These are phyloP conservation scores for Malacosoma neustria DNA, from an alignment of 2,888 invertebrate genomes.

Conservation along the genomic window DNA sequence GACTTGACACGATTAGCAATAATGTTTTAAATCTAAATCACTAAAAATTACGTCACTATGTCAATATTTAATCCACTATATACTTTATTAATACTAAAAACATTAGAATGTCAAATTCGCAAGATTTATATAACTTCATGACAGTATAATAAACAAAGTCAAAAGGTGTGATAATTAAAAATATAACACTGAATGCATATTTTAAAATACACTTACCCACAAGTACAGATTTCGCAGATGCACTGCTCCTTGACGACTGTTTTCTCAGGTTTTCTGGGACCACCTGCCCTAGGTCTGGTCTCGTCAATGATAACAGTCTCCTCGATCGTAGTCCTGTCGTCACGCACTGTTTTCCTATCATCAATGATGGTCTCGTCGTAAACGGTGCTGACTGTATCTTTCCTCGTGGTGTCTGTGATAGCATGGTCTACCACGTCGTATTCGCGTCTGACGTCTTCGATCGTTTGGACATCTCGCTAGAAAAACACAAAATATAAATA, in stretches of 20 bases:
- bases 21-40: too few relatives aligned
- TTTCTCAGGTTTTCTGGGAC: constrained; percentile 61
- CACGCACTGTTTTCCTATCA: constrained; percentile 60
- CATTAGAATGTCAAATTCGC: too few relatives aligned
- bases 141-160: too few relatives aligned
- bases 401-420: constrained; percentile 59
- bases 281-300: constrained; percentile 48
- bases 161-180: too few relatives aligned
- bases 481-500: constrained; percentile 16
- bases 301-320: constrained; percentile 53
- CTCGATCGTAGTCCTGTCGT: constrained; percentile 52
- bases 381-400: constrained; percentile 61
- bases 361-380: constrained; percentile 62
- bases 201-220: constrained; percentile 93
- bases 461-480: constrained; percentile 67
- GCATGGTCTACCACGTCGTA: constrained; percentile 69
- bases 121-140: too few relatives aligned
- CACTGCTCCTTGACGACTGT: constrained; percentile 82
- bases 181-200: too few relatives aligned
- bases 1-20: too few relatives aligned
- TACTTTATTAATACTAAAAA: too few relatives aligned
- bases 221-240: constrained; percentile 92
- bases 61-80: too few relatives aligned
- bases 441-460: constrained; percentile 59
- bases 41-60: too few relatives aligned